Conservation (phyloP, 2,797 vertebrate species). For the Zonotrichia albicollis region DNA sequence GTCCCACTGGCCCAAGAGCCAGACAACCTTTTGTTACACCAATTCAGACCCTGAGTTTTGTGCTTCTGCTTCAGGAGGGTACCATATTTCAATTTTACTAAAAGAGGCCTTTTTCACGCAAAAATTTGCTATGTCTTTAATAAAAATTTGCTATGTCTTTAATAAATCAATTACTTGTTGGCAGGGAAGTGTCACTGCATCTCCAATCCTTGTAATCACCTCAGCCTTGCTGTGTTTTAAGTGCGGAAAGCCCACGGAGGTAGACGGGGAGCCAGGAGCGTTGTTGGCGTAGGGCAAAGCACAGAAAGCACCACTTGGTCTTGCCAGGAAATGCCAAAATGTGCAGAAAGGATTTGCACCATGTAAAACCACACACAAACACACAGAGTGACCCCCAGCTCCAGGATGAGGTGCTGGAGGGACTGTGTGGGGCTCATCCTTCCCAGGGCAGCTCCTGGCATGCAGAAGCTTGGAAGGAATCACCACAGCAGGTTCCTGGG, state of each 20-base stretch:
- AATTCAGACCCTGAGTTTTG: not conserved
- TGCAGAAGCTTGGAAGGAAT: not conserved
- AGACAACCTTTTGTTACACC: not conserved
- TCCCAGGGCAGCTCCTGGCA: not conserved
- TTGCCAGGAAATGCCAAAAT: not conserved
- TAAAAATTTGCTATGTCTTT: no score
- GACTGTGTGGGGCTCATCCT: accelerated
- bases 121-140: slow-evolving; percentile 57
- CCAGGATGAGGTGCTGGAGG: not conserved
- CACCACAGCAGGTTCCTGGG: not conserved
- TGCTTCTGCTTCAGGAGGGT: not conserved
- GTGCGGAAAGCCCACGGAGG: slow-evolving; percentile 35
- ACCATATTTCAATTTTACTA: not conserved
- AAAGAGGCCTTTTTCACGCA: slow-evolving; percentile 11
- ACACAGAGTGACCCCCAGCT: not conserved
- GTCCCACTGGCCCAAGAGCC: not conserved
- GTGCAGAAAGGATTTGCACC: not conserved
- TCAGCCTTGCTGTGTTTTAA: slow-evolving; percentile 68
- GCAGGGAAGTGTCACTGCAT: slow-evolving; percentile 76
- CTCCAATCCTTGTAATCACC: slow-evolving; percentile 78
- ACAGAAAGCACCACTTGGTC: not conserved
- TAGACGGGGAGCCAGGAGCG: not conserved
- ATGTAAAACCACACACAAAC: not conserved
- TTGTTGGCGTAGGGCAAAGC: not conserved
- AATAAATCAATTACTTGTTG: slow-evolving; percentile 83